These are phyloP conservation scores for Alethe diademata DNA, from an alignment of 2,113 vertebrate species.

Conservation along the genomic window DNA sequence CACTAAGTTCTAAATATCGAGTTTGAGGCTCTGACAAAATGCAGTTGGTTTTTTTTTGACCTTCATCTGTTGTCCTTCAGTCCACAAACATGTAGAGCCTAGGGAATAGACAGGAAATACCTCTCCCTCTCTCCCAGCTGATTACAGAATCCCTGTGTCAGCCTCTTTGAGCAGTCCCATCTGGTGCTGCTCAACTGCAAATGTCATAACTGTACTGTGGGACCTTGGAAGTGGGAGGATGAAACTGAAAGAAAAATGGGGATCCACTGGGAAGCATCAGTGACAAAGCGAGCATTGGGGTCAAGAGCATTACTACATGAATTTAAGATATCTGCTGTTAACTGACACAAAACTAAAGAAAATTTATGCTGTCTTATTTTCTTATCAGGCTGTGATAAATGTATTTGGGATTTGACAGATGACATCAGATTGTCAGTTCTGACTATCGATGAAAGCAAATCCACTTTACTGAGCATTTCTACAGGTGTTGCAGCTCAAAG, in stretches of 20 bases:
- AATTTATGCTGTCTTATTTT: neutral
- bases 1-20: neutral
- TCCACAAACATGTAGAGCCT: neutral
- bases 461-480: constrained; percentile 86
- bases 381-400: constrained; percentile 88
- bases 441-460: constrained; percentile 84
- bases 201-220: neutral
- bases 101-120: constrained; percentile 40
- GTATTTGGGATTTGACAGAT: constrained; percentile 92
- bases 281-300: neutral
- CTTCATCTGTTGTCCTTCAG: neutral
- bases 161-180: neutral
- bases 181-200: constrained; percentile 15
- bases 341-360: neutral
- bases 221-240: neutral
- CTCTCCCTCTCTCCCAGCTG: neutral
- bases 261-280: neutral
- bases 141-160: neutral
- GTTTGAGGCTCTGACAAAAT: neutral
- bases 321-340: neutral
- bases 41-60: neutral
- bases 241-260: neutral
- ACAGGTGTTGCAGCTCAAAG: constrained; percentile 89
- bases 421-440: constrained; percentile 84
- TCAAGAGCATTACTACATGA: neutral